Evolutionary conservation across 23 tunicate genomes (phyloP).

Genomic region (Ciona savignyi): DNA sequence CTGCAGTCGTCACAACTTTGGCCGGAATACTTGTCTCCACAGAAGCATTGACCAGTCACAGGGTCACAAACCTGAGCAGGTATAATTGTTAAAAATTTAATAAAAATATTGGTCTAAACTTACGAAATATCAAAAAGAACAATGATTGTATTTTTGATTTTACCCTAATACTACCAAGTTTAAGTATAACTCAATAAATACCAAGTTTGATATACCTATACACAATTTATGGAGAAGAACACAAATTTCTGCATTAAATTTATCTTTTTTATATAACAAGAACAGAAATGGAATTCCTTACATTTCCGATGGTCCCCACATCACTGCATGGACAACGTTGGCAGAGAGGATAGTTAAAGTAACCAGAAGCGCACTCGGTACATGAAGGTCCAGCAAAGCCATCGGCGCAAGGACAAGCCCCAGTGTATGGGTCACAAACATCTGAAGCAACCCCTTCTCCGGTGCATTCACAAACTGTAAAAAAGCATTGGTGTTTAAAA

Average conservation of each 20-base stretch:
- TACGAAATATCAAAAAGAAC: no score
- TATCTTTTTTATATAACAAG: no score
- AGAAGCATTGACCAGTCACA: constrained; percentile 61
- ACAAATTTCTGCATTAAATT: no score
- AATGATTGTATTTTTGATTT: no score
- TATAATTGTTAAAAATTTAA: background rate
- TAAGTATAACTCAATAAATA: no score
- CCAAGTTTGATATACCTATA: no score
- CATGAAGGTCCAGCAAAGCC: constrained; percentile 76
- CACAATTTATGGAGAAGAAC: no score
- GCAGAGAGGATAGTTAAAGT: constrained; percentile 85
- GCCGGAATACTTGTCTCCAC: constrained; percentile 63
- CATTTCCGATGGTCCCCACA: constrained; percentile 70
- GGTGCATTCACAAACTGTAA: constrained; percentile 60
- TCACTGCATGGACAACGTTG: constrained; percentile 81
- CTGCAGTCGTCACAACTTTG: constrained; percentile 57
- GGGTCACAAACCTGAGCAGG: constrained; percentile 60
- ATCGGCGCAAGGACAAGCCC: constrained; percentile 72
- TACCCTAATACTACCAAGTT: no score
- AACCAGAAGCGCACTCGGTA: constrained; percentile 76
- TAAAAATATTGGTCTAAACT: no score
- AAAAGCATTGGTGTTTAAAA: no score
- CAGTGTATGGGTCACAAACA: constrained; percentile 77
- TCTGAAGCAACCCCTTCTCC: constrained; percentile 73
- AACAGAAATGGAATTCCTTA: constrained; percentile 30